Evolutionary conservation across 2,797 vertebrate genomes (phyloP), one percentile per base, ranked within the genome.

Genomic region (Eremophila alpestris): DNA sequence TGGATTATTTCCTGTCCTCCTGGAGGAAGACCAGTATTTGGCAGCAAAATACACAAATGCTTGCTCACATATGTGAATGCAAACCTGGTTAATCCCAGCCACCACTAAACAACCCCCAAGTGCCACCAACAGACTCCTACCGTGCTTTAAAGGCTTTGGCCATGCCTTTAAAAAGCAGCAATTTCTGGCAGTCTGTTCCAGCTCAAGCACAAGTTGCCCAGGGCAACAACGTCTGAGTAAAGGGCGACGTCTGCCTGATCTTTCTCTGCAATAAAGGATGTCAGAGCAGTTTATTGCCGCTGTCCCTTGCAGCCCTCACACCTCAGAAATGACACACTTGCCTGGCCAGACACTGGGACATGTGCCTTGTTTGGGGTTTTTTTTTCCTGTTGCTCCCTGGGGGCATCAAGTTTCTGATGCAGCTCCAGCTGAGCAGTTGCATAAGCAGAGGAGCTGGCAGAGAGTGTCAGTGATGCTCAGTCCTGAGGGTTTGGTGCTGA

Each of bases 231-330:
- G 32, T 54, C 16, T 16, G 3, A 89, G 48, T 63, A 87, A 92
- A 93, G 89, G 81, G 48, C 0, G 1, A 84, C 38, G 59, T 82
- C 54, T 94, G 67, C 51, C 40, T 69, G 88, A 78, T 90, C 65
- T 65, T 59, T 62, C 38, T 10, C 52, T 89, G 19, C 41, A 84
- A 92, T 73, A 83, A 89, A 81, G 26, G 40, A 68, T 92, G 87
- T 91, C 89, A 92, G 78, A 76, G 13, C 60, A 67, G 87, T 74
- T 93, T 91, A 87, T 70, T 89, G 43, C n/a, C 70, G 26, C 7
- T 91, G 89, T 87, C 71, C 49, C 84, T 92, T 89, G 18, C 52
- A 87, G 92, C 75, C 46, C 78, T 92, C n/a, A 22, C 87, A 76
- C 74, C 78, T 96, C 77, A 9, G 83, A 65, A 89, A 79, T 79